A percentile compares a stretch with the other conserved stretches of the same genome.
Conservation (phyloP, 2,113 vertebrate genomes). For the Haliaeetus leucogaster region DNA sequence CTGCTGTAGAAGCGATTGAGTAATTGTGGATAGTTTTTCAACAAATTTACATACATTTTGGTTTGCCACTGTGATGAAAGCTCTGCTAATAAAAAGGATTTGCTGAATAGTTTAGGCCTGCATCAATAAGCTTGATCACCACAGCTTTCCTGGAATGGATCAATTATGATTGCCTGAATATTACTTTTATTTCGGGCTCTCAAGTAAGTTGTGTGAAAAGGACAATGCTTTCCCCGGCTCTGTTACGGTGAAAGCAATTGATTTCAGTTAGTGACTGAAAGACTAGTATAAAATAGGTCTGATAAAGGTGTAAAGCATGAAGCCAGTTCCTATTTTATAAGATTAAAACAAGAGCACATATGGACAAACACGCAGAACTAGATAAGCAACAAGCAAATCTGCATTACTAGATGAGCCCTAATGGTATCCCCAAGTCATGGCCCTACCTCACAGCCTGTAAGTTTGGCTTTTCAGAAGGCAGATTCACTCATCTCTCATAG, state of each 20-base stretch:
- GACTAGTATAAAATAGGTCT: not conserved
- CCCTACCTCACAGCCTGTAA: not conserved
- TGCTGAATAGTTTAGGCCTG: not conserved
- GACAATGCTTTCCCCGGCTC: not conserved
- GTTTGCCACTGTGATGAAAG: not conserved
- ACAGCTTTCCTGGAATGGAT: not conserved
- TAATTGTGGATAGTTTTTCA: not conserved
- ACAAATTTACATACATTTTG: not conserved
- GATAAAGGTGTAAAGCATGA: not conserved
- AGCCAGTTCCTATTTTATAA: not conserved
- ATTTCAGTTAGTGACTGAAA: not conserved
- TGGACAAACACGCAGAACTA: fast-evolving
- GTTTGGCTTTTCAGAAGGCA: not conserved
- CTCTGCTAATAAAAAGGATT: not conserved
- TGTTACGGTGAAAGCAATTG: not conserved
- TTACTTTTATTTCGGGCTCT: not conserved
- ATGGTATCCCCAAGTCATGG: not conserved
- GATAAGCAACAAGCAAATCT: not conserved
- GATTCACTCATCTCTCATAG: not conserved
- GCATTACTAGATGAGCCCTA: not conserved
- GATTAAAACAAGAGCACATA: not conserved
- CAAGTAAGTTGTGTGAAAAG: not conserved
- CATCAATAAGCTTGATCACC: not conserved
- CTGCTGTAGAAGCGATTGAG: not conserved
- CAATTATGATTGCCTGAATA: not conserved